A percentile compares a stretch with the other conserved stretches of the same genome.
These are phyloP conservation scores for Danaus melanippus DNA, from an alignment of 1,140 invertebrate genomes.

Conservation along the genomic window DNA sequence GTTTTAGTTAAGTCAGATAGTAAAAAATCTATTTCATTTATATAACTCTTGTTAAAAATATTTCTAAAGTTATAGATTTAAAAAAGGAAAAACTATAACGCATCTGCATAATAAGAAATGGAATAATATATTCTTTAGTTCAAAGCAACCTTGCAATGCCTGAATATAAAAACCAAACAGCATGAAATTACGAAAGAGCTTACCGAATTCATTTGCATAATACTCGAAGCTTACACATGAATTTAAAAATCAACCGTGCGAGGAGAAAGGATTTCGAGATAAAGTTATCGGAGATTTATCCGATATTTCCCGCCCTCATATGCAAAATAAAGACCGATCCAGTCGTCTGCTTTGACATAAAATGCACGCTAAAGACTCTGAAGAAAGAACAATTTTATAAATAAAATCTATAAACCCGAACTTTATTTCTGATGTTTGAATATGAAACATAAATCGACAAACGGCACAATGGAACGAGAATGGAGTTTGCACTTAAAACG, in stretches of 20 bases:
- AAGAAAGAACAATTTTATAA: too few species aligned
- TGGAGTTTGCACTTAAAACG: too few species aligned
- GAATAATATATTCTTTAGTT: too few species aligned
- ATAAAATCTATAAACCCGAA: too few species aligned
- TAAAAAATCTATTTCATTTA: constrained; percentile 25
- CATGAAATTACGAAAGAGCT: constrained; percentile 19
- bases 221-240: constrained; percentile 32
- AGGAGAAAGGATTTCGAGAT: constrained; percentile 34
- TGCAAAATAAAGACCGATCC: constrained; percentile 38
- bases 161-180: neutral
- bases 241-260: constrained; percentile 37
- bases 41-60: too few species aligned
- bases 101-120: too few species aligned
- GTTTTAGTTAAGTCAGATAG: constrained; percentile 40
- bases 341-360: constrained; percentile 27
- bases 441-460: too few species aligned
- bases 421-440: too few species aligned
- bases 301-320: constrained; percentile 25
- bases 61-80: too few species aligned
- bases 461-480: too few species aligned
- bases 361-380: constrained; percentile 22
- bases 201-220: constrained; percentile 43
- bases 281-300: constrained; percentile 42
- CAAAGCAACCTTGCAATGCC: too few species aligned
- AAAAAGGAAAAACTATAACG: too few species aligned